Evolutionary conservation across 1,140 invertebrate species (phyloP).

Genomic region (Archivesica marissinica): DNA sequence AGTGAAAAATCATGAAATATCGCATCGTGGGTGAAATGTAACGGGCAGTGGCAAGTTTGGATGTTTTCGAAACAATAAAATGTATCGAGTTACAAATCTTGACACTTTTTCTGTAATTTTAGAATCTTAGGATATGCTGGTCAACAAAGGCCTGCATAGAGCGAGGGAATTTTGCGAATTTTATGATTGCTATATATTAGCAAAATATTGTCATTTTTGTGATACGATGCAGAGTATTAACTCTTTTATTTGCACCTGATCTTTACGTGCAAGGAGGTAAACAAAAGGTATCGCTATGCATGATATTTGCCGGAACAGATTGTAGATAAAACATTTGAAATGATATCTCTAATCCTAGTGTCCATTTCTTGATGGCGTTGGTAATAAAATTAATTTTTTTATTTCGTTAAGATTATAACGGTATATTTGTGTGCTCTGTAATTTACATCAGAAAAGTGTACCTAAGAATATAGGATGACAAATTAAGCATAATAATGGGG

Average conservation of each 20-base stretch:
- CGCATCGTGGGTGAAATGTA: slow-evolving; percentile 26
- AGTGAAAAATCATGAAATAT: slow-evolving; percentile 1
- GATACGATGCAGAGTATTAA: not conserved
- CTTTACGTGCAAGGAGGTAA: not conserved
- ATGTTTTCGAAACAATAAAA: slow-evolving; percentile 42
- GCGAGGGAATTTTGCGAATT: slow-evolving; percentile 4
- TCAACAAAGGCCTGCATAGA: slow-evolving; percentile 34
- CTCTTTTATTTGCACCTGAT: slow-evolving; percentile 29
- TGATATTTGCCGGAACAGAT: slow-evolving; percentile 30
- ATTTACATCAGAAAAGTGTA: slow-evolving; percentile 24
- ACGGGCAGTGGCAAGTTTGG: slow-evolving; percentile 6
- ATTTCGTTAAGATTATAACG: slow-evolving; percentile 16
- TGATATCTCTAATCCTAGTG: slow-evolving; percentile 20
- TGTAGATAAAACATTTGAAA: not conserved
- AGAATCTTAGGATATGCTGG: slow-evolving; percentile 16
- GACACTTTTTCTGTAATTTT: slow-evolving; percentile 46
- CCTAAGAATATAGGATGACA: not conserved
- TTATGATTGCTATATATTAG: slow-evolving; percentile 36
- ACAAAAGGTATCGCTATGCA: slow-evolving; percentile 27
- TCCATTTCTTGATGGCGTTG: slow-evolving; percentile 25
- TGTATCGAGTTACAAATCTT: slow-evolving; percentile 44
- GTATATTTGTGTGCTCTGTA: slow-evolving; percentile 18
- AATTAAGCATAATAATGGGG: slow-evolving; percentile 5
- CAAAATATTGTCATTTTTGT: slow-evolving; percentile 43
- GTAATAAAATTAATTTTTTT: slow-evolving; percentile 28